A percentile compares a stretch with the other conserved stretches of the same genome.
These are phyloP conservation scores for Nothobranchius kuhntae DNA, from an alignment of 2,113 vertebrate species.

Conservation along the genomic window DNA sequence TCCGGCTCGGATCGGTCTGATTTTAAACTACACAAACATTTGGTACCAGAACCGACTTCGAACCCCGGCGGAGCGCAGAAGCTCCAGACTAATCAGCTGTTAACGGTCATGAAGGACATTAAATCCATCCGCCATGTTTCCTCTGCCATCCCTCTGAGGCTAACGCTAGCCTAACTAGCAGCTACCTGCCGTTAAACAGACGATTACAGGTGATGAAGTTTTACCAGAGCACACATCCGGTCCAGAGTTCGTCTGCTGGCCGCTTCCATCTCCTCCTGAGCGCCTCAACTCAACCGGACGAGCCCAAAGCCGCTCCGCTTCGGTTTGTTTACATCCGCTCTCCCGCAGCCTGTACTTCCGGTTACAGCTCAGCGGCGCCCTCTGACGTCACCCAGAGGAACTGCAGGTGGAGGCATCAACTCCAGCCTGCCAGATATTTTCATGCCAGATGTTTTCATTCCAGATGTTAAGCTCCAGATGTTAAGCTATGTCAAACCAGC, in stretches of 20 bases:
- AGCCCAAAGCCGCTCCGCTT: not conserved
- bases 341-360: not conserved
- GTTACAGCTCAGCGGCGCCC: not conserved
- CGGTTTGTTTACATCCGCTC: constrained; percentile 7
- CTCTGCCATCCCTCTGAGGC: not conserved
- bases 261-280: constrained; percentile 14
- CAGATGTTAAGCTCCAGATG: too few relatives aligned
- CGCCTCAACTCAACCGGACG: fast-evolving
- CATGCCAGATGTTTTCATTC: too few relatives aligned
- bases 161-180: not conserved
- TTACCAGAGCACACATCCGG: constrained; percentile 45
- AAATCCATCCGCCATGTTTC: too few relatives aligned
- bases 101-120: too few relatives aligned
- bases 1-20: too few relatives aligned
- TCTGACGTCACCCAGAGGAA: not conserved
- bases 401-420: too few relatives aligned
- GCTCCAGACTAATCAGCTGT: too few relatives aligned
- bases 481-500: too few relatives aligned
- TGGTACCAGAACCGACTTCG: too few relatives aligned
- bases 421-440: too few relatives aligned
- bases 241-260: constrained; percentile 37
- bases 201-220: not conserved
- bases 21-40: too few relatives aligned
- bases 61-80: too few relatives aligned
- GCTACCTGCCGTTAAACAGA: not conserved